Evolutionary conservation across 2,113 vertebrate genomes (phyloP).

Genomic region (Sinosuthora webbiana): DNA sequence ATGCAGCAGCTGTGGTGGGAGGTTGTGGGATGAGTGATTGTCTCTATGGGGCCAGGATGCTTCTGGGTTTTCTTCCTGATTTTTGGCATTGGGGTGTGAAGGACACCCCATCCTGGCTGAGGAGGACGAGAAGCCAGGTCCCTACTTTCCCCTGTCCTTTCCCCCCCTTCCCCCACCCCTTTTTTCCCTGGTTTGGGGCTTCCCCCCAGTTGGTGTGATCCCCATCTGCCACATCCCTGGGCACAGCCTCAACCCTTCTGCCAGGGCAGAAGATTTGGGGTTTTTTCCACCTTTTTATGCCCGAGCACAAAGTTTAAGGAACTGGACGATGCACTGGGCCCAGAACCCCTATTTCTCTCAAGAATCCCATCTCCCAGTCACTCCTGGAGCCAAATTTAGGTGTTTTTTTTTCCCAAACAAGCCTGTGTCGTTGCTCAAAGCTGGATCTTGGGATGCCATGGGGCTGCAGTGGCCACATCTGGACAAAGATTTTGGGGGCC

Average conservation of each 20-base stretch:
- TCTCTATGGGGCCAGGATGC: not conserved
- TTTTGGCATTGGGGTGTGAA: not conserved
- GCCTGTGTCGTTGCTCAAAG: fast-evolving
- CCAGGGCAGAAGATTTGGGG: not conserved
- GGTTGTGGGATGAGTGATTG: not conserved
- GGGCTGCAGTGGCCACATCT: not conserved
- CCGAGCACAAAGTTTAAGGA: not conserved
- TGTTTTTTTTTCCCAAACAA: not conserved
- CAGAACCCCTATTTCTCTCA: not conserved
- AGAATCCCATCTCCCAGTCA: not conserved
- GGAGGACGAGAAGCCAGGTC: slow-evolving; percentile 49
- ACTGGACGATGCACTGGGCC: fast-evolving
- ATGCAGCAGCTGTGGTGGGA: not conserved
- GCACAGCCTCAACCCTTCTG: not conserved
- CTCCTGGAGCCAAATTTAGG: not conserved
- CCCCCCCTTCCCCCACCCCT: fast-evolving
- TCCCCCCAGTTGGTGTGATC: fast-evolving
- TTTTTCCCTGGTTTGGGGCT: not conserved
- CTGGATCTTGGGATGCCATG: not conserved
- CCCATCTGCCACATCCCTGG: not conserved
- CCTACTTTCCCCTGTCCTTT: not conserved
- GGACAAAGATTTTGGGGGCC: not conserved
- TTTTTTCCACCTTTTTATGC: not conserved
- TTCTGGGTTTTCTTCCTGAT: not conserved
- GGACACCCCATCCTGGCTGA: slow-evolving; percentile 40